These are phyloP conservation scores for Hecatera dysodea DNA, from an alignment of 2,888 invertebrate species.

Conservation along the genomic window DNA sequence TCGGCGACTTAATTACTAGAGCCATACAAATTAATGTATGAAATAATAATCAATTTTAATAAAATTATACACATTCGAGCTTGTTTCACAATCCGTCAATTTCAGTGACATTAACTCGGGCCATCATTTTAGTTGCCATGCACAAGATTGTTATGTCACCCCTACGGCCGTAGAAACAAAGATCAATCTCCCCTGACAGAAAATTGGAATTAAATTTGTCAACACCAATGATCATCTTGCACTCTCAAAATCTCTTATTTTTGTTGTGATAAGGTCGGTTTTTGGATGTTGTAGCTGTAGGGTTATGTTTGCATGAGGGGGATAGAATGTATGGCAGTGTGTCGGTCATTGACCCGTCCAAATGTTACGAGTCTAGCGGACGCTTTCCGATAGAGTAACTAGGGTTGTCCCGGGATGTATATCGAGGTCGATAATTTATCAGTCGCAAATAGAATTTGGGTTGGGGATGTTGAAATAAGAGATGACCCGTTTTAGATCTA, in stretches of 20 bases:
- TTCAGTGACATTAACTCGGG: conserved; percentile 62
- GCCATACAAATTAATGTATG: conserved; percentile 47
- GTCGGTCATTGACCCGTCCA: conserved; percentile 84
- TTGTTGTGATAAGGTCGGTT: conserved; percentile 41
- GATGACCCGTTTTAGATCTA: conserved; percentile 1
- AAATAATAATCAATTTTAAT: conserved; percentile 62
- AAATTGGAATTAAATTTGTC: conserved; percentile 58
- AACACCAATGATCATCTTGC: conserved; percentile 37
- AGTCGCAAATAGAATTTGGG: conserved; percentile 45
- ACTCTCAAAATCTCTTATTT: conserved; percentile 35
- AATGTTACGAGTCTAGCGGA: conserved; percentile 78
- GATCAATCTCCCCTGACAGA: conserved; percentile 58
- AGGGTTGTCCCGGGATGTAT: conserved; percentile 72
- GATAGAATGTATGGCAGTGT: conserved; percentile 86
- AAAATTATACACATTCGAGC: conserved; percentile 57
- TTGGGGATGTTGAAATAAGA: conserved; percentile 53
- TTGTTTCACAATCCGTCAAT: conserved; percentile 65
- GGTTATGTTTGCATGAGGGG: conserved; percentile 61
- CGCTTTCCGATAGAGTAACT: conserved; percentile 78
- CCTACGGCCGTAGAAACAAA: conserved; percentile 33
- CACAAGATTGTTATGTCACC: conserved; percentile 20
- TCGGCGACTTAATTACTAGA: conserved; percentile 38
- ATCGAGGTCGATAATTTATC: conserved; percentile 66
- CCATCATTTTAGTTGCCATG: conserved; percentile 50
- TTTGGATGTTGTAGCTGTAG: conserved; percentile 39